Evolutionary conservation across 1,140 invertebrate species (phyloP).

Genomic region (Cherax quadricarinatus): DNA sequence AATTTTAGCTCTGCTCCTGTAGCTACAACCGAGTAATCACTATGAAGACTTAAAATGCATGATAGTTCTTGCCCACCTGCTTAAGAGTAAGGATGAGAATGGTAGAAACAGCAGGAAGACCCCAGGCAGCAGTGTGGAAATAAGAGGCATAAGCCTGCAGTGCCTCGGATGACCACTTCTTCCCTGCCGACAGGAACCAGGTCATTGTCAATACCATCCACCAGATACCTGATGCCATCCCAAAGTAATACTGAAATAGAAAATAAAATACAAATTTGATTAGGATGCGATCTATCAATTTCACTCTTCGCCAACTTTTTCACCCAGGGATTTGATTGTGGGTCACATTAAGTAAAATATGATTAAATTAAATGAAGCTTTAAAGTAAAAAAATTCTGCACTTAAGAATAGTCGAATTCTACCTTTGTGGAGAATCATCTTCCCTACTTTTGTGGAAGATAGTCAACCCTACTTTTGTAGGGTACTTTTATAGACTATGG

Average conservation of each 20-base stretch:
- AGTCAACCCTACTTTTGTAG: too few relatives aligned
- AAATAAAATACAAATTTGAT: background rate
- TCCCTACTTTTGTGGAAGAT: too few relatives aligned
- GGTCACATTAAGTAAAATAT: background rate
- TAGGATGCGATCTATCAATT: background rate
- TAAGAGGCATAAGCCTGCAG: constrained; percentile 78
- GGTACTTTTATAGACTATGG: too few relatives aligned
- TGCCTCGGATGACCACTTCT: constrained; percentile 77
- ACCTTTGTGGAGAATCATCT: too few relatives aligned
- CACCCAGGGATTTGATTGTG: background rate
- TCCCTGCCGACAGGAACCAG: constrained; percentile 77
- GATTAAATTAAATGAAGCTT: too few relatives aligned
- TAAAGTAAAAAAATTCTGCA: too few relatives aligned
- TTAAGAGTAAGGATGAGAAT: constrained; percentile 75
- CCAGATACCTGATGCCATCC: constrained; percentile 96
- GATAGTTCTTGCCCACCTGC: constrained; percentile 23
- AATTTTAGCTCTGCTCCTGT: too few relatives aligned
- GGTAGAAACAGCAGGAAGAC: constrained; percentile 74
- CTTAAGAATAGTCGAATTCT: too few relatives aligned
- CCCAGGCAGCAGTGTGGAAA: constrained; percentile 76
- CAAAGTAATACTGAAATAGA: constrained; percentile 98
- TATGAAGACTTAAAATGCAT: constrained; percentile 74
- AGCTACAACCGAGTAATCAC: background rate
- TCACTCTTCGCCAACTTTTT: background rate
- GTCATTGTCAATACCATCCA: constrained; percentile 76